Evolutionary conservation across 2,113 vertebrate species (phyloP).

Genomic region (Bothrops jararaca): DNA sequence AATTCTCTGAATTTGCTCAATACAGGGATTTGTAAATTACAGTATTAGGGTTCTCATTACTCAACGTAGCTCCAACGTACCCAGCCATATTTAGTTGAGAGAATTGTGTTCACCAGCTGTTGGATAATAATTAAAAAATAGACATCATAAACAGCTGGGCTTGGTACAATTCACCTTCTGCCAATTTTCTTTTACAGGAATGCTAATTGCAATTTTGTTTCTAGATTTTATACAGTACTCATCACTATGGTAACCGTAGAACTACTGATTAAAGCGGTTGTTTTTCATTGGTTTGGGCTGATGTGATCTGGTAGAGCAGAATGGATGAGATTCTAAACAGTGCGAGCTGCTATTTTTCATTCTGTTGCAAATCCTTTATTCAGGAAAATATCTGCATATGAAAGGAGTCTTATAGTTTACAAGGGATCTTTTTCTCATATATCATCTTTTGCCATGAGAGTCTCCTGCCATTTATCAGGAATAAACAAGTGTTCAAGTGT

Average conservation of each 20-base stretch:
- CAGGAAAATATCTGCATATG: not conserved
- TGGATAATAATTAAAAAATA: not conserved
- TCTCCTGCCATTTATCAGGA: not conserved
- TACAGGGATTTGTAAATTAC: not conserved
- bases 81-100: not conserved
- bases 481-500: not conserved
- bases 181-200: not conserved
- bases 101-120: not conserved
- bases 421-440: not conserved
- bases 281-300: not conserved
- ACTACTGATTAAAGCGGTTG: not conserved
- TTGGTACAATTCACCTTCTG: not conserved
- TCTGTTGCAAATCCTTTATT: not conserved
- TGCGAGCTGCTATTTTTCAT: not conserved
- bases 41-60: not conserved
- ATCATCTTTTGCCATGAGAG: not conserved
- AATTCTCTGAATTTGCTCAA: not conserved
- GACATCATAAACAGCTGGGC: not conserved
- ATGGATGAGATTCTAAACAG: not conserved
- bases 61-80: not conserved
- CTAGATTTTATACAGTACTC: constrained; percentile 13
- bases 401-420: not conserved
- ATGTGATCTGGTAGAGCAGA: not conserved
- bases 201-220: not conserved
- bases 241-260: not conserved